Base-by-base conservation (phyloP, 2,797 vertebrate genomes). In the Poeciliopsis gracilis region DNA sequence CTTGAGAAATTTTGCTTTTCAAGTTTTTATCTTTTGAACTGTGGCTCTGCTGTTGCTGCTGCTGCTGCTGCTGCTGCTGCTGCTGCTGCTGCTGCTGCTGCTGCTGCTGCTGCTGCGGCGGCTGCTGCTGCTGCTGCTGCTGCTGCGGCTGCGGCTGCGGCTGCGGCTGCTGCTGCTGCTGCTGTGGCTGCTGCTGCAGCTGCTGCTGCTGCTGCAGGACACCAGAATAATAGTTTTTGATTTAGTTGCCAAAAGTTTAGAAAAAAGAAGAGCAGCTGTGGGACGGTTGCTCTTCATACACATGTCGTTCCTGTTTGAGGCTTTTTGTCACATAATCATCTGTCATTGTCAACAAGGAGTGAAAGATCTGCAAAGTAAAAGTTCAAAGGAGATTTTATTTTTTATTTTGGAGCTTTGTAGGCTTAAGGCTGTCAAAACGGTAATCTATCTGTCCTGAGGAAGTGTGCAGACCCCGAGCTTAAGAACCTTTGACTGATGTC, bases 361-460 rank as follows among this genome's bases (percentile, higher is more conserved):
- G 0, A 20, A 83, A 73, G 71, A 70, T 51, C 53, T 25, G 75
- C 70, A 77, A 67, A 80, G 75, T 73, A 83, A 83, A 80, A 80
- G 80, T 90, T 84, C 25, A 80, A 73, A 82, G 81, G 73, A 5
- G 79, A 41, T 82, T 81, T 74, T 83, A 80, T 43, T 83, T 83
- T 59, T 82, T 0, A 5, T 80, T 71, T 74, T 73, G 77, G 87
- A 91, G 90, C 90, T 87, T 43, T 81, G 84, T 83, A 76, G 87
- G 82, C 79, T 92, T 87, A 84, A 59, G 67, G 83, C 90, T 87
- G 90, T 91, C 86, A 88, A 87, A 90, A 79, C 78, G 84, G 79
- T 91, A 93, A 91, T 92, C 90, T 88, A 57, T 86, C 85, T 89
- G 90, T 92, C 87, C 72, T 20, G 85, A 84, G 81, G 85, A 86